Evolutionary conservation across 1,140 invertebrate species (phyloP).

Genomic region (Anadara kagoshimensis): DNA sequence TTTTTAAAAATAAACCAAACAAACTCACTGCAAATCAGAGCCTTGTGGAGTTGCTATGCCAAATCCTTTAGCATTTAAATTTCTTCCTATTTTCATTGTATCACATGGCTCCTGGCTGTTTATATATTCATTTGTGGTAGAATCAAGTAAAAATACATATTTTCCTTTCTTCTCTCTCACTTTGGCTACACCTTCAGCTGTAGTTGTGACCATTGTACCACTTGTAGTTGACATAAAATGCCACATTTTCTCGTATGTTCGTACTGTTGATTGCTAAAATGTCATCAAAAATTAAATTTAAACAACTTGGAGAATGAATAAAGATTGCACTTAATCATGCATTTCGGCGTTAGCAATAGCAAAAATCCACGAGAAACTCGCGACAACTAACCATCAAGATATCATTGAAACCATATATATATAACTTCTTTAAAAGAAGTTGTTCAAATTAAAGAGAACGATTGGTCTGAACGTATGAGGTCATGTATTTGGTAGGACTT

Average conservation of each 20-base stretch:
- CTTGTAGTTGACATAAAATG: conserved; percentile 87
- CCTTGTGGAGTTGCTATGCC: conserved; percentile 93
- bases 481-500: no score
- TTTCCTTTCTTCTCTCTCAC: conserved; percentile 82
- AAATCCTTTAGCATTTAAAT: conserved; percentile 95
- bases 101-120: conserved; percentile 95
- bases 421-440: no score
- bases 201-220: conserved; percentile 81
- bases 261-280: conserved; percentile 84
- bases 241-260: conserved; percentile 95
- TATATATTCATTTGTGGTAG: conserved; percentile 94
- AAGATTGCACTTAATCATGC: no score
- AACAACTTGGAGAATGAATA: background rate
- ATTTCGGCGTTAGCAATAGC: no score
- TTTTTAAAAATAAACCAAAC: no score
- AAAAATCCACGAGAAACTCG: no score
- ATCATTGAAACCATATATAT: no score
- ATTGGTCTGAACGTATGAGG: no score
- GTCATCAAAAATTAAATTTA: background rate
- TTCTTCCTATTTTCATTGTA: conserved; percentile 76
- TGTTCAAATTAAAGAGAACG: no score
- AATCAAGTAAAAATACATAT: conserved; percentile 96
- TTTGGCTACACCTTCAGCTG: conserved; percentile 83
- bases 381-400: no score
- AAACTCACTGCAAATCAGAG: conserved; percentile 82